Percentiles rank a stretch among this genome's conserved stretches.
Conservation (phyloP, 2,888 invertebrate genomes). For the Neocrepidodera transversa region DNA sequence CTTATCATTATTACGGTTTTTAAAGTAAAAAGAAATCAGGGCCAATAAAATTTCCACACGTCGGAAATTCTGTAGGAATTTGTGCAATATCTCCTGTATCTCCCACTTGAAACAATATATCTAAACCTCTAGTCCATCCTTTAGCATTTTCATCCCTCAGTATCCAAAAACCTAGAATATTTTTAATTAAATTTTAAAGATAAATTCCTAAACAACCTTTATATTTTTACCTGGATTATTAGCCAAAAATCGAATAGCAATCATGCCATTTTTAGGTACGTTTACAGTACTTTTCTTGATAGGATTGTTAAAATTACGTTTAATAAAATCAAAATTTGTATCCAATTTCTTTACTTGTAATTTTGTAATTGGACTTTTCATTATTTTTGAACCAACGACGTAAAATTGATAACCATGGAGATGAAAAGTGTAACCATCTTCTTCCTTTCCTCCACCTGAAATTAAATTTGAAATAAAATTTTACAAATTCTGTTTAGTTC, state of each 20-base stretch:
- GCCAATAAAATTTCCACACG: constrained; percentile 78
- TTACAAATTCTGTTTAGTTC: too few relatives aligned
- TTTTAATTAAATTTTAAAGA: not conserved
- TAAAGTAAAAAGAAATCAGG: constrained; percentile 74
- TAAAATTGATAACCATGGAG: constrained; percentile 78
- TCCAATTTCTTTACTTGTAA: constrained; percentile 68
- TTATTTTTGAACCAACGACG: constrained; percentile 67
- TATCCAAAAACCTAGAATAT: constrained; percentile 75
- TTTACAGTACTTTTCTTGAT: constrained; percentile 77
- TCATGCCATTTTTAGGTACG: constrained; percentile 74
- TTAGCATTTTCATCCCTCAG: constrained; percentile 77
- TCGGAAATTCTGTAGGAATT: constrained; percentile 76
- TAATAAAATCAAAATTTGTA: constrained; percentile 61
- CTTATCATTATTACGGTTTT: too few relatives aligned
- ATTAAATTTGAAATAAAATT: too few relatives aligned
- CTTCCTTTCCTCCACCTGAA: constrained; percentile 44
- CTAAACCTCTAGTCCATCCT: constrained; percentile 78
- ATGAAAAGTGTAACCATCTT: constrained; percentile 74
- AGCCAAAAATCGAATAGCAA: constrained; percentile 75
- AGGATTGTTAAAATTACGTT: constrained; percentile 67
- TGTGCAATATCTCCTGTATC: constrained; percentile 69
- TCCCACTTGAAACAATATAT: constrained; percentile 78
- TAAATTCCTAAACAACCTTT: too few relatives aligned
- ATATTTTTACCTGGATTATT: constrained; percentile 76
- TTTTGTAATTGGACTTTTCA: constrained; percentile 63